Base-by-base conservation (phyloP, 1,140 invertebrate genomes). In the Pseudomyrmex concolor region DNA sequence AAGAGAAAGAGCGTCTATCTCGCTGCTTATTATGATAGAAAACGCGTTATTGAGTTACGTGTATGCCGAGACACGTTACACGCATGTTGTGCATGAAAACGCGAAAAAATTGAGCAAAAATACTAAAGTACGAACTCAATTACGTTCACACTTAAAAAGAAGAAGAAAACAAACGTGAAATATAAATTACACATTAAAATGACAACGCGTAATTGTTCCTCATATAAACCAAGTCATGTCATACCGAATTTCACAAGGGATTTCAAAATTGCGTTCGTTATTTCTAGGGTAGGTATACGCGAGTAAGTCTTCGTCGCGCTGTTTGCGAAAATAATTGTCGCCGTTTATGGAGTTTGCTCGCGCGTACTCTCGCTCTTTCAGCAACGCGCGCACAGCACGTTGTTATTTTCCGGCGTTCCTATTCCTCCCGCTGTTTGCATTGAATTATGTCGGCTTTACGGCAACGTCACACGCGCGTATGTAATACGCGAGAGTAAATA, bases 281-380 rank as follows among this genome's bases (percentile, higher is more conserved):
- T 80, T 80, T 80, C 25, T n/a, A 19, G 48, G 48, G 34, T 34
- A 34, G 34, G 34, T 34, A 34, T 34, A 34, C 34, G 34, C 51
- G 54, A 51, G 22, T 17, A 66, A 70, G 43, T 70, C 43, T 15
- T 57, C 51, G 10, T 59, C 57, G 66, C 5, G 76, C 12, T 80
- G 76, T 80, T 80, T 80, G 76, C 76, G 54, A 71, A 80, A 80
- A 80, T 80, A 80, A 80, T 80, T 80, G 66, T 71, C 76, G 54
- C 34, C 76, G 76, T 71, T 80, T 80, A 80, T 80, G 45, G 66
- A 80, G 76, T 70, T 80, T 70, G 66, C 54, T 80, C 54, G 22
- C 76, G 66, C 76, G 66, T 60, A 71, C 76, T 71, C 70, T 59
- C 76, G 64, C 76, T 59, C 54, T 48, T 34, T 59, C 63, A 67